These are phyloP conservation scores for Eupleurogrammus muticus DNA, from an alignment of 2,797 vertebrate species.

Conservation along the genomic window DNA sequence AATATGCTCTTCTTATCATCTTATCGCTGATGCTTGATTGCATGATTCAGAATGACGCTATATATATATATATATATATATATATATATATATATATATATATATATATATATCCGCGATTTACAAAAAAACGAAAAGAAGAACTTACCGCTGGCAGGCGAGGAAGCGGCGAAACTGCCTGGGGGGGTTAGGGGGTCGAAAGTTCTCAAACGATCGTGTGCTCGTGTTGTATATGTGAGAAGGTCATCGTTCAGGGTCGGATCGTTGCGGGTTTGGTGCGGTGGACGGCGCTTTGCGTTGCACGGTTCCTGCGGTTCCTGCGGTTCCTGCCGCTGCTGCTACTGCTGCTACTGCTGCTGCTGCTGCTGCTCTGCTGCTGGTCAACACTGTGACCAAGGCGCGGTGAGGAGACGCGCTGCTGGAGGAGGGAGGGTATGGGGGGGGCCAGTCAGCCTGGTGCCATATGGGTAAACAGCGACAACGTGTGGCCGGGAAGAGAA, in stretches of 20 bases:
- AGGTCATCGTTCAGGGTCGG: constrained; percentile 80
- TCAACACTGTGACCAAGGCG: constrained; percentile 74
- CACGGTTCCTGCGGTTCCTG: constrained; percentile 44
- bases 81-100: constrained; percentile 4
- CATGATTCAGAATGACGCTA: constrained; percentile 10
- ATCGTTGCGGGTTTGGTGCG: constrained; percentile 57
- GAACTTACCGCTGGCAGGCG: constrained; percentile 79
- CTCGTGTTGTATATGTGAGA: constrained; percentile 69
- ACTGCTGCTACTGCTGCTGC: constrained; percentile 48
- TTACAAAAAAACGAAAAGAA: constrained; percentile 12
- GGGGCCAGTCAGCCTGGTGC: neutral
- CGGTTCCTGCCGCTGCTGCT: constrained; percentile 36
- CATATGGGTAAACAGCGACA: constrained; percentile 61
- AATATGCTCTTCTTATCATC: neutral
- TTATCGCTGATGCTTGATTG: constrained; percentile 13
- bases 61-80: neutral
- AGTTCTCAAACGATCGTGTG: constrained; percentile 80
- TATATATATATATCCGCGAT: constrained; percentile 10
- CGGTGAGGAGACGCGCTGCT: constrained; percentile 61
- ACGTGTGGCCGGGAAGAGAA: constrained; percentile 58
- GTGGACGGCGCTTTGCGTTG: constrained; percentile 38
- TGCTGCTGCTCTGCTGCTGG: constrained; percentile 46
- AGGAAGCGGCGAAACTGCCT: constrained; percentile 65
- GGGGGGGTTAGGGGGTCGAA: constrained; percentile 32
- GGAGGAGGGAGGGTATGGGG: constrained; percentile 23